These are phyloP conservation scores for Archips crataeganus DNA, from an alignment of 2,888 invertebrate species.

Conservation along the genomic window DNA sequence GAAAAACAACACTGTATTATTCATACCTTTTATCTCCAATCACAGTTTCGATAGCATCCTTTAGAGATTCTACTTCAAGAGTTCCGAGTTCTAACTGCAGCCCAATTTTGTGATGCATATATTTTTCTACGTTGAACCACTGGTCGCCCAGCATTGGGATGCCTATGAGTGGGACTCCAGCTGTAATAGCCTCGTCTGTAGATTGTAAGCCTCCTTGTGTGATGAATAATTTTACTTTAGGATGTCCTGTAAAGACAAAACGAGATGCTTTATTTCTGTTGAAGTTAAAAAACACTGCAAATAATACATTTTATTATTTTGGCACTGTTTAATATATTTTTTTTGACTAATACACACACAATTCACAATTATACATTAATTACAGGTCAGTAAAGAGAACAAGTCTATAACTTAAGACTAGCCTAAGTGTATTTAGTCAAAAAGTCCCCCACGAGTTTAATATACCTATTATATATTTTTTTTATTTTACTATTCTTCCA, in stretches of 20 bases:
- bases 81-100: slow-evolving; percentile 44
- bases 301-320: too few relatives aligned
- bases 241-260: slow-evolving; percentile 59
- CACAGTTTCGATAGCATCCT: slow-evolving; percentile 50
- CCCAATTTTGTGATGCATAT: slow-evolving; percentile 43
- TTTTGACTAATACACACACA: too few relatives aligned
- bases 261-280: not conserved
- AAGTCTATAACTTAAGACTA: too few relatives aligned
- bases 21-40: slow-evolving; percentile 52
- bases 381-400: too few relatives aligned
- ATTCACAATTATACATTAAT: too few relatives aligned
- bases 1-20: not conserved
- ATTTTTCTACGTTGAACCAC: slow-evolving; percentile 63
- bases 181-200: slow-evolving; percentile 66
- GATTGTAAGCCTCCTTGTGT: slow-evolving; percentile 73
- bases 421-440: too few relatives aligned
- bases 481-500: too few relatives aligned
- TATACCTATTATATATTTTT: too few relatives aligned
- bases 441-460: too few relatives aligned
- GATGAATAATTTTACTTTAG: slow-evolving; percentile 69
- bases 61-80: slow-evolving; percentile 48
- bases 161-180: slow-evolving; percentile 68
- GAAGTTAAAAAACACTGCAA: not conserved
- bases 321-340: too few relatives aligned
- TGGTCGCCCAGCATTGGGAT: slow-evolving; percentile 74